Evolutionary conservation across 2,888 invertebrate genomes (phyloP).

Genomic region (Drosophila borealis): DNA sequence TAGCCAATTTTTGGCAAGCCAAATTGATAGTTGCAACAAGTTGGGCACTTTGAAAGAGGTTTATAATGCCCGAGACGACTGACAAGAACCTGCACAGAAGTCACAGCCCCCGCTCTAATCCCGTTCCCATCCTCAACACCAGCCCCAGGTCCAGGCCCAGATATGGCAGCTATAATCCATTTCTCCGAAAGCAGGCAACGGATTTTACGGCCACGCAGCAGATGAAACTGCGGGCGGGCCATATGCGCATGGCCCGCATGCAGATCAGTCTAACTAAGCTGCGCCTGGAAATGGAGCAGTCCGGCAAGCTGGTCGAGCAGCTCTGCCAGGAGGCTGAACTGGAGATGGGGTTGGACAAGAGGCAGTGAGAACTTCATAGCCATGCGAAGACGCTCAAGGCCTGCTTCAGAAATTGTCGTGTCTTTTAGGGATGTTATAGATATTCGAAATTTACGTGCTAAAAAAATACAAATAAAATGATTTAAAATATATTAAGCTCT

Average conservation of each 20-base stretch:
- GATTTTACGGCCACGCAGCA: constrained; percentile 54
- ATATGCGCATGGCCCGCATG: constrained; percentile 57
- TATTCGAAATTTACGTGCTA: background rate
- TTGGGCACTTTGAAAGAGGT: background rate
- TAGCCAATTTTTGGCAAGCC: constrained; percentile 13
- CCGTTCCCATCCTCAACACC: background rate
- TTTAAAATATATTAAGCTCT: too few species aligned
- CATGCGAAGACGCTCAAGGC: too few species aligned
- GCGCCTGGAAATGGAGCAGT: constrained; percentile 54
- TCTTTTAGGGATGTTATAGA: background rate
- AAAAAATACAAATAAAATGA: background rate
- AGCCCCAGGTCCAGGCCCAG: constrained; percentile 12
- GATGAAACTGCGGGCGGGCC: constrained; percentile 52
- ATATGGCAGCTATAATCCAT: constrained; percentile 3
- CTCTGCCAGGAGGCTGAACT: constrained; percentile 25
- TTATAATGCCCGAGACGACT: constrained; percentile 53
- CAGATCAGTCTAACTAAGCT: constrained; percentile 49
- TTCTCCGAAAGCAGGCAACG: constrained; percentile 15
- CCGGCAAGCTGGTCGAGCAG: constrained; percentile 38
- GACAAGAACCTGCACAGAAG: constrained; percentile 12
- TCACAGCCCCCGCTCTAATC: background rate
- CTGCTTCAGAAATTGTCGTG: background rate
- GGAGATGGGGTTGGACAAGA: constrained; percentile 15
- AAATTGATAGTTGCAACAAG: constrained; percentile 45
- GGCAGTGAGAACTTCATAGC: background rate